Evolutionary conservation across 1,140 invertebrate genomes (phyloP).

Genomic region (Calephelis nemesis): DNA sequence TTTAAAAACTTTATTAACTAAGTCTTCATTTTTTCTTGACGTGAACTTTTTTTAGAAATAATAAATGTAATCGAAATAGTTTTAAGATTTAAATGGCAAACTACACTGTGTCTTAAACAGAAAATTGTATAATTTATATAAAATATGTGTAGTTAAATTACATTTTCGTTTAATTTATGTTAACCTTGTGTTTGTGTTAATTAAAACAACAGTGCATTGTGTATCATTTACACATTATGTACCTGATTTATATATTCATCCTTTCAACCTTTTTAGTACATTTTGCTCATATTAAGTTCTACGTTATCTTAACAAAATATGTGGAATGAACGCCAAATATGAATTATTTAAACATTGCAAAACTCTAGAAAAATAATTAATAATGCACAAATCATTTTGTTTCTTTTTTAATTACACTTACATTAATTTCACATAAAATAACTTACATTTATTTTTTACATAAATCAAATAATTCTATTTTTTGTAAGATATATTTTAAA

Average conservation of each 20-base stretch:
- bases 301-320: neutral
- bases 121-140: neutral
- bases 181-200: neutral
- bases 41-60: neutral
- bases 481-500: no score
- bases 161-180: no score
- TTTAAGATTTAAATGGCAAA: conserved; percentile 1
- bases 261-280: neutral
- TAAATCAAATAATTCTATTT: no score
- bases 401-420: no score
- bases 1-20: neutral
- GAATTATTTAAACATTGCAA: neutral
- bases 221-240: no score
- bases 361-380: no score
- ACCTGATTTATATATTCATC: no score
- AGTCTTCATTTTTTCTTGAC: conserved; percentile 1
- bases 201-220: no score
- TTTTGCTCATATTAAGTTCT: neutral
- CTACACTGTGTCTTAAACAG: conserved; percentile 7
- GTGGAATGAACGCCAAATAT: neutral
- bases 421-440: no score
- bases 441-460: no score
- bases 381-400: no score
- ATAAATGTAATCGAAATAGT: conserved; percentile 6
- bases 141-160: neutral